Evolutionary conservation across 2,797 vertebrate genomes (phyloP).

Genomic region (Kryptolebias ocellatus): DNA sequence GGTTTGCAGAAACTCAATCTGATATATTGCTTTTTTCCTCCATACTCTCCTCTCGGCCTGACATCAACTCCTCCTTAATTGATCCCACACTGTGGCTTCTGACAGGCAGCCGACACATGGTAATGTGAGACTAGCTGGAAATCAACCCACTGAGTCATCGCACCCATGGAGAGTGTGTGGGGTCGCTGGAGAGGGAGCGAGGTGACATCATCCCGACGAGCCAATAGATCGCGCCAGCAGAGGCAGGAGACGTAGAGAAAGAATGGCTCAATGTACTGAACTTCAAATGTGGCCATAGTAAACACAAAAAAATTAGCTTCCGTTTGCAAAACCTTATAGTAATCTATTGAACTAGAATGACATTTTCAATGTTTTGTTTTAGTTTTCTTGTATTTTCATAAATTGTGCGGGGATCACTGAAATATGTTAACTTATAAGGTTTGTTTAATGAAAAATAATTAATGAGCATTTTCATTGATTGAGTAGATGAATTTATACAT

Average conservation of each 20-base stretch:
- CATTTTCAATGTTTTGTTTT: background rate
- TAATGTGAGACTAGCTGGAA: slow-evolving; percentile 73
- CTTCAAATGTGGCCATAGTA: background rate
- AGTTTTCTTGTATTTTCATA: background rate
- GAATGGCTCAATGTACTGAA: slow-evolving; percentile 5
- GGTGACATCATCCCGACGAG: slow-evolving; percentile 54
- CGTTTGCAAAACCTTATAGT: background rate
- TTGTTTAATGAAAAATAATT: too few species aligned
- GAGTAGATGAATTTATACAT: too few species aligned
- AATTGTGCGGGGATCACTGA: too few species aligned
- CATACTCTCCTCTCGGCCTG: slow-evolving; percentile 35
- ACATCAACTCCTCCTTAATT: slow-evolving; percentile 71
- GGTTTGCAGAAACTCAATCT: slow-evolving; percentile 26
- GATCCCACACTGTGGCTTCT: slow-evolving; percentile 66
- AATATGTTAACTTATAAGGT: too few species aligned
- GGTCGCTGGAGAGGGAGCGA: slow-evolving; percentile 42
- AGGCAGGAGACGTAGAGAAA: slow-evolving; percentile 8
- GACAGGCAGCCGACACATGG: slow-evolving; percentile 68
- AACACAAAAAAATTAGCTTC: background rate
- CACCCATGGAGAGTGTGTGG: slow-evolving; percentile 40
- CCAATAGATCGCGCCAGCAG: slow-evolving; percentile 27
- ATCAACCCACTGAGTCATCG: slow-evolving; percentile 70
- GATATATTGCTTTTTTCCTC: slow-evolving; percentile 16
- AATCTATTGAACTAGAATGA: background rate
- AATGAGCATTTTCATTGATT: too few species aligned